Base-by-base conservation (phyloP, 1,140 invertebrate genomes). In the Caenorhabditis inopinata region DNA sequence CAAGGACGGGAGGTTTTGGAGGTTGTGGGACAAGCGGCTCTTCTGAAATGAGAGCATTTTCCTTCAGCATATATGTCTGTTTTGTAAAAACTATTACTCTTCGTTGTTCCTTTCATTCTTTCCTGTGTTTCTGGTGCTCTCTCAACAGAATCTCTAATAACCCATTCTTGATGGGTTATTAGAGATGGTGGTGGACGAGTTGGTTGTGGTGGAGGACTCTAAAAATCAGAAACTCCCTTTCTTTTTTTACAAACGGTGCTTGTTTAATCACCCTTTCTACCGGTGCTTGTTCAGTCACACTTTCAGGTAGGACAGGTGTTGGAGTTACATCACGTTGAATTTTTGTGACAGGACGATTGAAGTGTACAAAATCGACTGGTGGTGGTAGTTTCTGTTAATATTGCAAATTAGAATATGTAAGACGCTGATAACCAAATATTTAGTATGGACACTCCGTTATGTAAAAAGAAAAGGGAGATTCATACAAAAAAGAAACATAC, bases 361-460 rank as follows among this genome's bases (percentile, higher is more conserved):
- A 7, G 21, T 38, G 18, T 0, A 79, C 58, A 14, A 74, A 25
- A 2, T 79, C 78, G 0, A 79, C 45, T 48, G 78, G 78, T 12
- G 78, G 78, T 27, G 78, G 78, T 23, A 79, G 47, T 46, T 79
- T 46, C 78, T 79, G 78, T 32, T 46, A 77, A 29, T 49, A 25
- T 7, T 6, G 16, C 12, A 68, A 16, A 42, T 5, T 42, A 12
- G 16, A n/a, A n/a, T n/a, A n/a, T n/a, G n/a, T n/a, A n/a, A n/a
- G n/a, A n/a, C n/a, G n/a, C n/a, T n/a, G n/a, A n/a, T n/a, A n/a
- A n/a, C n/a, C n/a, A n/a, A n/a, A n/a, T n/a, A n/a, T n/a, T n/a
- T n/a, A n/a, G n/a, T n/a, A n/a, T n/a, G n/a, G n/a, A n/a, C n/a
- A n/a, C n/a, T n/a, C n/a, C n/a, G n/a, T n/a, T n/a, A n/a, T n/a